Conservation (phyloP, 1,140 invertebrate genomes). For the Drosophila dunni region DNA sequence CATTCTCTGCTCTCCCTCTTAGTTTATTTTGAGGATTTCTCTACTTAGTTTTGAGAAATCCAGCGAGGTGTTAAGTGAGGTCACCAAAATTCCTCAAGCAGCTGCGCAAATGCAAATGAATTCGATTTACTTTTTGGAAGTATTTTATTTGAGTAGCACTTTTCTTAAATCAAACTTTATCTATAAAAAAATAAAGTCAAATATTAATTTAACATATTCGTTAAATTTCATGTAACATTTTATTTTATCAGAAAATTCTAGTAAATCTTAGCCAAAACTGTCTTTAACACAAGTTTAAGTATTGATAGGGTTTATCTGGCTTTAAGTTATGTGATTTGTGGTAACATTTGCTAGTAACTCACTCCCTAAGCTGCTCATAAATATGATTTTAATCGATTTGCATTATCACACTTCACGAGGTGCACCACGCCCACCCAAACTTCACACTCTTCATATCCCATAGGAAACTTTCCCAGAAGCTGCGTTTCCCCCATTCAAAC, state of each 20-base stretch:
- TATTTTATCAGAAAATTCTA: neutral
- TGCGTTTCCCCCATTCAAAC: conserved; percentile 40
- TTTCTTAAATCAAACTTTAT: no score
- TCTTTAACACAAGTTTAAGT: neutral
- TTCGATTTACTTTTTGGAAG: neutral
- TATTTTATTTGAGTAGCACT: neutral
- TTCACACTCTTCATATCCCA: neutral
- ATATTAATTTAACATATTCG: no score
- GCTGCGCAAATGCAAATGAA: conserved; percentile 45
- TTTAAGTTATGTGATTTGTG: neutral
- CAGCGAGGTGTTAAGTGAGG: conserved; percentile 57
- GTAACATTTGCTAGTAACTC: conserved; percentile 26
- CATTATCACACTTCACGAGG: conserved; percentile 39
- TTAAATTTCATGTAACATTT: no score
- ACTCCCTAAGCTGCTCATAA: conserved; percentile 53
- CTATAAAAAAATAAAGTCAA: no score
- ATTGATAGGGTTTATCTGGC: neutral
- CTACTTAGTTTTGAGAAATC: conserved; percentile 2
- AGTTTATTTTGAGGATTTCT: conserved; percentile 13
- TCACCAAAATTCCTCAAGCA: conserved; percentile 30
- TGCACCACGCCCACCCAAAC: neutral
- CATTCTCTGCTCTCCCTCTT: neutral
- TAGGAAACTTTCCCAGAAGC: neutral
- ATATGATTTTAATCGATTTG: conserved; percentile 81
- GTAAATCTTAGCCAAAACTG: no score